These are phyloP conservation scores for Hirundo rustica DNA, from an alignment of 2,797 vertebrate species.

Conservation along the genomic window DNA sequence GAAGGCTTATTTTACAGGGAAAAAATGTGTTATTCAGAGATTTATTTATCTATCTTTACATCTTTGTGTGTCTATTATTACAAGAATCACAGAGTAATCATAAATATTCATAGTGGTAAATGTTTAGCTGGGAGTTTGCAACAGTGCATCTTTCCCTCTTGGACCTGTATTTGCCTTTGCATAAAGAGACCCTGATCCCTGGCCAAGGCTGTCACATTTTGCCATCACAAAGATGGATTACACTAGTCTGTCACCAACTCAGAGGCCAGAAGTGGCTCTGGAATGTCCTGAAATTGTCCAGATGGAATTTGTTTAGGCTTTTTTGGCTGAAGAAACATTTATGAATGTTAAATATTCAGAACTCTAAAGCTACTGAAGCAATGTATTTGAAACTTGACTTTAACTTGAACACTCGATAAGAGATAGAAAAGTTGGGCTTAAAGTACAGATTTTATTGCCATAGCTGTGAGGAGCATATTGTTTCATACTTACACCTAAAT, in stretches of 20 bases:
- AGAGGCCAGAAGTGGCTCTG: background rate
- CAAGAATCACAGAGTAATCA: background rate
- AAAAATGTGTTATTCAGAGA: background rate
- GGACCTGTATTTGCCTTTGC: background rate
- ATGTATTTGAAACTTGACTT: slow-evolving; percentile 29
- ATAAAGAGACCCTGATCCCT: background rate
- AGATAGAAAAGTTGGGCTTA: background rate
- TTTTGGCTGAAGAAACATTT: slow-evolving; percentile 8
- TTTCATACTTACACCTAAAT: background rate
- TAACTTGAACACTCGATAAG: background rate
- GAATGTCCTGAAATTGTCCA: slow-evolving; percentile 34
- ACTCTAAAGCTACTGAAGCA: slow-evolving; percentile 39
- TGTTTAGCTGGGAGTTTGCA: background rate
- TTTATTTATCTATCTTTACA: background rate
- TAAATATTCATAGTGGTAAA: background rate
- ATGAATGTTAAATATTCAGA: slow-evolving; percentile 6
- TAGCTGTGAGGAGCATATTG: background rate
- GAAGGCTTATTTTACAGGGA: background rate
- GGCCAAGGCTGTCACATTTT: background rate
- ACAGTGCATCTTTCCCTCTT: background rate
- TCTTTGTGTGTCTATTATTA: background rate
- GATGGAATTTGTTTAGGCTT: slow-evolving; percentile 29
- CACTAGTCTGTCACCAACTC: background rate
- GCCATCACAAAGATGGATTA: background rate
- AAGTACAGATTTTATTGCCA: slow-evolving; percentile 9